Base-by-base conservation (phyloP, 2,113 vertebrate genomes). In the Taurulus bubalis region DNA sequence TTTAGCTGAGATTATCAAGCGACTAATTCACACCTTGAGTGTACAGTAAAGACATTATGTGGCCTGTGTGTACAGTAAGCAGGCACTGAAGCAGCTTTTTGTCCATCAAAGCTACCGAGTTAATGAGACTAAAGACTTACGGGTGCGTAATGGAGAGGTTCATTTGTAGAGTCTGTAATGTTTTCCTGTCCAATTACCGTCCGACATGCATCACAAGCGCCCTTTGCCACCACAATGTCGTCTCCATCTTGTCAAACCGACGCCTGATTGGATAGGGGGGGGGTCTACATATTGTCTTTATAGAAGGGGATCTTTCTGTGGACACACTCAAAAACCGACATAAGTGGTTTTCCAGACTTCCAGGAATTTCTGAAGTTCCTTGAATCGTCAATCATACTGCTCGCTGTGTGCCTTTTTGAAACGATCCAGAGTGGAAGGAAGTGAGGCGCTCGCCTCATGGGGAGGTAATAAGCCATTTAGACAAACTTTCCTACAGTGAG, bases 331-430 rank as follows among this genome's bases (percentile, higher is more conserved):
- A 71, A 79, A 80, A 47, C 38, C 60, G 45, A 60, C 59, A 6
- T 56, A 22, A 87, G 56, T 45, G 65, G 38, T 85, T 87, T 82
- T 83, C 79, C 82, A 88, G 80, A 74, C 75, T 85, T 89, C 68
- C 67, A 71, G 24, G 80, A 87, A 91, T 84, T 69, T 72, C 73
- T 75, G 74, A 49, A 24, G 62, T 84, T 90, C 75, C 32, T 55
- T 40, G 71, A 88, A 86, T 67, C 75, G 20, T 87, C 75, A 22
- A 51, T 92, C 76, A 85, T 32, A 72, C 68, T 8, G 24, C 49
- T 90, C 11, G 0, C 71, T 56, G 75, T 80, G 49, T 7, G 26
- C 55, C 71, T 85, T 72, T 60, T 69, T 59, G 32, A 80, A 83
- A 78, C 20, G 3, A 77, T 63, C 60, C 76, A 65, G 32, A 63